Percentiles rank a stretch among this genome's conserved stretches.
Evolutionary conservation across 2,888 invertebrate species (phyloP).

Genomic region (Caenorhabditis sp.): DNA sequence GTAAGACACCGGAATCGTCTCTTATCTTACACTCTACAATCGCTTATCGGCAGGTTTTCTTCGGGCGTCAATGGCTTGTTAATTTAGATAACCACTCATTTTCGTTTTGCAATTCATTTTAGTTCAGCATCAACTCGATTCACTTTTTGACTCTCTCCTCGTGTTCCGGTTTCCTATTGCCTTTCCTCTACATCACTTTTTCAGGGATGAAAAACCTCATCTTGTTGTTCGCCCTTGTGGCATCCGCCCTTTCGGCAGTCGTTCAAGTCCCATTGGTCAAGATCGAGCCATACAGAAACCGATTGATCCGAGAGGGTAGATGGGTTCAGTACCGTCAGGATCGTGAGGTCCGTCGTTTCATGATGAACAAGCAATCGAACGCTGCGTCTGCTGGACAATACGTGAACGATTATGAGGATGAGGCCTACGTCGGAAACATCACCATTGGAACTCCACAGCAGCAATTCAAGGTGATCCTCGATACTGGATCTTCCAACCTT

Average conservation of each 20-base stretch:
- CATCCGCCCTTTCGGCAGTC: conserved; percentile 54
- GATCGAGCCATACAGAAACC: conserved; percentile 62
- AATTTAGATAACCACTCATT: conserved; percentile 40
- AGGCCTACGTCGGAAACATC: conserved; percentile 85
- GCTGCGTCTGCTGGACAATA: conserved; percentile 48
- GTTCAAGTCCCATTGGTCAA: conserved; percentile 68
- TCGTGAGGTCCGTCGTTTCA: conserved; percentile 54
- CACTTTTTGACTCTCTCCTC: not conserved
- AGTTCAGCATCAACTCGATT: conserved; percentile 53
- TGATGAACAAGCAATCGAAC: conserved; percentile 33
- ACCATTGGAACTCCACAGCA: conserved; percentile 85
- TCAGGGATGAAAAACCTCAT: conserved; percentile 57
- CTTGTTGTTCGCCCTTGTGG: conserved; percentile 65
- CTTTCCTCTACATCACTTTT: conserved; percentile 15
- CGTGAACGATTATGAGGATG: conserved; percentile 72
- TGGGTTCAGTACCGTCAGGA: conserved; percentile 60
- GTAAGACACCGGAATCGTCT: conserved; percentile 43
- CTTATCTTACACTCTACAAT: conserved; percentile 33
- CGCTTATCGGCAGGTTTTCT: conserved; percentile 31
- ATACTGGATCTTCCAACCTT: conserved; percentile 75
- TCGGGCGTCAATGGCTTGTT: conserved; percentile 36
- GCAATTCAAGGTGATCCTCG: conserved; percentile 71
- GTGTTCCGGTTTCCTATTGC: conserved; percentile 31
- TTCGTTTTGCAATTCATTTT: conserved; percentile 30
- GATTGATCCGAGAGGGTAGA: conserved; percentile 66